These are phyloP conservation scores for Cheilosia scutellata DNA, from an alignment of 2,888 invertebrate genomes.

Conservation along the genomic window DNA sequence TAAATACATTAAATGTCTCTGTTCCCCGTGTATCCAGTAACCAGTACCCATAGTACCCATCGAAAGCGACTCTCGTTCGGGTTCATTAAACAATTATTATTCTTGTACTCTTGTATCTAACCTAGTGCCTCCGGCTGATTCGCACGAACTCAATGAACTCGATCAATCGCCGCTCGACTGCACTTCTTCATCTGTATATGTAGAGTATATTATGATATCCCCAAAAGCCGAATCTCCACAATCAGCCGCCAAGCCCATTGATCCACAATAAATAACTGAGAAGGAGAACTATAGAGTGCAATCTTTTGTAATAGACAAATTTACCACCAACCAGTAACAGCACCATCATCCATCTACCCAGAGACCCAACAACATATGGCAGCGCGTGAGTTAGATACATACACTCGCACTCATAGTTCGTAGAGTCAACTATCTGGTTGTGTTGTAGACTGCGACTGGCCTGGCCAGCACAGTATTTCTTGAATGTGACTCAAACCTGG, in stretches of 20 bases:
- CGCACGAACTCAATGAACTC: slow-evolving; percentile 71
- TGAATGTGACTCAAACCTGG: slow-evolving; percentile 60
- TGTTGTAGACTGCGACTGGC: slow-evolving; percentile 32
- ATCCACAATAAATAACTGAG: slow-evolving; percentile 60
- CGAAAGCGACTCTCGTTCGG: slow-evolving; percentile 66
- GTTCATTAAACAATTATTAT: slow-evolving; percentile 73
- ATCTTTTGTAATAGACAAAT: slow-evolving; percentile 75
- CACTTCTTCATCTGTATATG: slow-evolving; percentile 54
- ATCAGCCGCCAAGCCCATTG: slow-evolving; percentile 63
- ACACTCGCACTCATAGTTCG: not conserved
- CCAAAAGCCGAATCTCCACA: slow-evolving; percentile 38
- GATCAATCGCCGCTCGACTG: slow-evolving; percentile 70
- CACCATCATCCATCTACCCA: slow-evolving; percentile 14
- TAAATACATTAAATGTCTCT: slow-evolving; percentile 65
- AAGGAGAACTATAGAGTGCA: slow-evolving; percentile 44
- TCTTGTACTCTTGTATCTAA: slow-evolving; percentile 47
- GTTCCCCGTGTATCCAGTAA: not conserved
- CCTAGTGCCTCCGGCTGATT: slow-evolving; percentile 64
- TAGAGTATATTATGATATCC: not conserved
- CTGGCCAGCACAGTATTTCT: slow-evolving; percentile 49
- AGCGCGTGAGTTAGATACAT: slow-evolving; percentile 64
- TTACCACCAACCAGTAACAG: slow-evolving; percentile 50
- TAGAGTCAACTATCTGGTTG: slow-evolving; percentile 55
- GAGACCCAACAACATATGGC: slow-evolving; percentile 18
- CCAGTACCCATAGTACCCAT: not conserved